Evolutionary conservation across 2,888 invertebrate species (phyloP).

Genomic region (Synergus itoensis): DNA sequence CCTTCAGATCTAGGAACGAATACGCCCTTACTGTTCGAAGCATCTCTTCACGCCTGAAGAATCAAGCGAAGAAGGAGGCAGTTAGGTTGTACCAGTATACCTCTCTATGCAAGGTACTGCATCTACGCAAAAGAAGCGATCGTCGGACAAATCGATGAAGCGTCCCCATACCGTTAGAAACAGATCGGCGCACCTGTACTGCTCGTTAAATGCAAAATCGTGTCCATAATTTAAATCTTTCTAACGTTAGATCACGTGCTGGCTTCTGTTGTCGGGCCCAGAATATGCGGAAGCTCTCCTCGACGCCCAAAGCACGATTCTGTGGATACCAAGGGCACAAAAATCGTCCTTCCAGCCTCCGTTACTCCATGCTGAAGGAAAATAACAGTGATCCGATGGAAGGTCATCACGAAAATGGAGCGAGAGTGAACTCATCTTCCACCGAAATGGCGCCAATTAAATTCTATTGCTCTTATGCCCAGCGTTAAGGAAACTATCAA

Average conservation of each 20-base stretch:
- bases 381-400: slow-evolving; percentile 36
- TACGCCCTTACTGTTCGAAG: slow-evolving; percentile 52
- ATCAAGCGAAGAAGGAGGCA: slow-evolving; percentile 55
- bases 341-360: slow-evolving; percentile 30
- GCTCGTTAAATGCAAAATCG: slow-evolving; percentile 69
- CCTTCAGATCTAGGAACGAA: slow-evolving; percentile 1
- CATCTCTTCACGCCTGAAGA: slow-evolving; percentile 58
- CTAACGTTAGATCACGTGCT: slow-evolving; percentile 48
- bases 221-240: slow-evolving; percentile 62
- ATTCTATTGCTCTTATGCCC: not conserved
- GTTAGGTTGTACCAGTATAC: slow-evolving; percentile 39
- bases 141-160: slow-evolving; percentile 68
- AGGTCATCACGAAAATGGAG: slow-evolving; percentile 32
- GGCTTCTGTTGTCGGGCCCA: slow-evolving; percentile 39
- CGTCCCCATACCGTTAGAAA: slow-evolving; percentile 70
- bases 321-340: slow-evolving; percentile 40
- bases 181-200: slow-evolving; percentile 60
- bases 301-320: slow-evolving; percentile 41
- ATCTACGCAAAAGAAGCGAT: slow-evolving; percentile 57
- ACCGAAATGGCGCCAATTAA: slow-evolving; percentile 19
- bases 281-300: slow-evolving; percentile 37
- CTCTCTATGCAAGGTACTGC: slow-evolving; percentile 38
- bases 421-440: slow-evolving; percentile 36
- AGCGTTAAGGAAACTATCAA: slow-evolving; percentile 12
- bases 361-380: slow-evolving; percentile 36